Base-by-base conservation (phyloP, 2,888 invertebrate species). In the Melipona bicolor region DNA sequence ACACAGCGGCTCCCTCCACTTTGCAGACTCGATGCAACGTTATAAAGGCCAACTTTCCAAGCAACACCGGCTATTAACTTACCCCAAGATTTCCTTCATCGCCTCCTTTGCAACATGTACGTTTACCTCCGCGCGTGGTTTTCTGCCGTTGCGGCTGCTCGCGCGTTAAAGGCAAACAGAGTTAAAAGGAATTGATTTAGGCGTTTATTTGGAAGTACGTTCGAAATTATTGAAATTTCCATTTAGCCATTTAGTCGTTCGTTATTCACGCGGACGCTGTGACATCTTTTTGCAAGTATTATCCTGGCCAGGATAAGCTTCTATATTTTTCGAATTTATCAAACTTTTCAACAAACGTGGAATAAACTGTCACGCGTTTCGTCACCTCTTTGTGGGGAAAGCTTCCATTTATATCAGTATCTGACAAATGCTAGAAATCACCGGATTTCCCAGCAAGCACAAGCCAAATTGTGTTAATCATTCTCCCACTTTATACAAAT, bases 31-130 rank as follows among this genome's bases (percentile, higher is more conserved):
- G 70, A 15, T 19, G 79, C 74, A 72, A 76, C 80, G 49, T 77
- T 71, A 64, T 70, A 73, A 77, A 77, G 81, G 77, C 56, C 32
- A 85, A 85, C 74, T 78, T 81, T 15, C 61, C 17, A 5, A 15
- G 17, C n/a, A 24, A 43, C 49, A 19, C 32, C 32, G 24, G 49
- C 61, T 59, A 73, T 71, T 74, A 75, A 67, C 74, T 79, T 59
- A 27, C 52, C 74, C 13, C 17, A 78, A 85, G 84, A 81, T 81
- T 85, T 77, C 76, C 54, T 36, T 67, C 85, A 19, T 68, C 78
- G 74, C 27, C 32, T 19, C 32, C 59, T 75, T 71, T 24, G 49
- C 3, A 74, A 59, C 69, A 64, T n/a, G 56, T 32, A 49, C 43
- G n/a, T 49, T 43, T 19, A 19, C 36, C 3, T 17, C 0, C 64